Base-by-base conservation (phyloP, 1,140 invertebrate species). In the Drosophila sp. region DNA sequence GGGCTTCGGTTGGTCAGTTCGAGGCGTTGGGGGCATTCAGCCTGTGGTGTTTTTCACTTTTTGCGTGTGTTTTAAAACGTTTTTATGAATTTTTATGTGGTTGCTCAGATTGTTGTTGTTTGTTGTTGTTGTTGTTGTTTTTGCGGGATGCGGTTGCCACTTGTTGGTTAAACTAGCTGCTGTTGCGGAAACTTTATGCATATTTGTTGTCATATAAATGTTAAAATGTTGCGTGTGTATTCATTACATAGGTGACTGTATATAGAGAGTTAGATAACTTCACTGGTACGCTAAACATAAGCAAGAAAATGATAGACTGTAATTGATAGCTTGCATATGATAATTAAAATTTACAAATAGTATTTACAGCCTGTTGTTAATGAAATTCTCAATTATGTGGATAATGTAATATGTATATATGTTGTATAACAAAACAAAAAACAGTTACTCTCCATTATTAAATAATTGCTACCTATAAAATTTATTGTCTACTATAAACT, bases 41-140 rank as follows among this genome's bases (percentile, higher is more conserved):
- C 54, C 45, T 14, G 27, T 51, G 56, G 43, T 32, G 50, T 43
- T 56, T 87, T 78, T 56, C 76, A 72, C 78, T 53, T 87, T 78
- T 86, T 86, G n/a, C n/a, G 81, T 82, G 82, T 86, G 80, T 78
- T 87, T 80, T 82, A 82, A 87, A 87, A 89, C 78, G 83, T 78
- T 86, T 86, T 87, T 87, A 87, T 87, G 82, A 86, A 87, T 86
- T 86, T 73, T 50, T 43, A 46, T 73, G 71, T 34, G 82, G 76
- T 53, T 69, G 34, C 16, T 27, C n/a, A 57, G 62, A 74, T 56
- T 58, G n/a, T 50, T 61, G 34, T 50, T 53, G 32, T 46, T 38
- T 46, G 74, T 45, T 72, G 18, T 27, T 61, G 27, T 43, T 48
- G 25, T 41, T 29, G 48, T 13, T 32, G 11, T 51, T 65, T 41